These are phyloP conservation scores for Temnothorax nylanderi DNA, from an alignment of 1,140 invertebrate genomes.

Conservation along the genomic window DNA sequence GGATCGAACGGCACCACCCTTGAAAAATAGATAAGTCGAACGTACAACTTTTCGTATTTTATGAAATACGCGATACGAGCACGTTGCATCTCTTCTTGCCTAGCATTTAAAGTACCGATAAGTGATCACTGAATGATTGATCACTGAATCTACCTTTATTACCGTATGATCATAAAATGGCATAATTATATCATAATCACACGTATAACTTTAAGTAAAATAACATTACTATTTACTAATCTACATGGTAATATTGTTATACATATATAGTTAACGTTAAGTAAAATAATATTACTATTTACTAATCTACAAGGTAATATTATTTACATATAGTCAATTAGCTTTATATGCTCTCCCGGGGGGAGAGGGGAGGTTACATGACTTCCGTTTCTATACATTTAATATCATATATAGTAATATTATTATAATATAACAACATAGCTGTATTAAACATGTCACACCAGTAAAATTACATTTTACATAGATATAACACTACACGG, in stretches of 20 bases:
- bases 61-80: background rate
- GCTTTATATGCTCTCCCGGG: too few species aligned
- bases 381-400: too few species aligned
- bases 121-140: background rate
- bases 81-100: background rate
- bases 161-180: background rate
- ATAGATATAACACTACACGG: background rate
- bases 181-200: background rate
- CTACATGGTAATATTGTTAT: too few species aligned
- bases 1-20: background rate
- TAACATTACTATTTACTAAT: background rate
- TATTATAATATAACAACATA: background rate
- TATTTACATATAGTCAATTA: too few species aligned
- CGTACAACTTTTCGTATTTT: slow-evolving; percentile 37
- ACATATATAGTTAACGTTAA: background rate
- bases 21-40: slow-evolving; percentile 63
- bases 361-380: too few species aligned
- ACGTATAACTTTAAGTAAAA: background rate
- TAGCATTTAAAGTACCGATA: background rate
- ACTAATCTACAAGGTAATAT: background rate
- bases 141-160: slow-evolving; percentile 1
- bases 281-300: background rate
- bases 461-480: background rate
- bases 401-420: background rate
- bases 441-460: background rate